These are phyloP conservation scores for Sciaenops ocellatus DNA, from an alignment of 2,797 vertebrate genomes.

Conservation along the genomic window DNA sequence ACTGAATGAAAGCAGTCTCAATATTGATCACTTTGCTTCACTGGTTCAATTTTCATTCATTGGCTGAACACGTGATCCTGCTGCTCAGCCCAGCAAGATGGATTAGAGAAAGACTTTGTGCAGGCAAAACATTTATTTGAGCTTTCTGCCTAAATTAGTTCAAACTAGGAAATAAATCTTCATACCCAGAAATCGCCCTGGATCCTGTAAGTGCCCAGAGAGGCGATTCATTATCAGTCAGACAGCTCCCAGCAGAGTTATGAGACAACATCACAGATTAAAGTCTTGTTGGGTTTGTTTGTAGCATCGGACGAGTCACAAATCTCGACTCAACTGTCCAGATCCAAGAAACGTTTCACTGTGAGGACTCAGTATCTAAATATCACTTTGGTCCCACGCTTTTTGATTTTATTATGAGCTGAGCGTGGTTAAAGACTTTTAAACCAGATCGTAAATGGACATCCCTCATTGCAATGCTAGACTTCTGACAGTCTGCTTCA, in stretches of 20 bases:
- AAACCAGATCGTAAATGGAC: constrained; percentile 15
- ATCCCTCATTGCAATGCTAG: neutral
- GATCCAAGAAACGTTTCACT: constrained; percentile 20
- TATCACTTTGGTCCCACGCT: accelerated
- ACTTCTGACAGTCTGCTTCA: constrained; percentile 21
- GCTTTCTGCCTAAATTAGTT: constrained; percentile 39
- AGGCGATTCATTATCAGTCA: constrained; percentile 57
- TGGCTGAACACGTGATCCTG: constrained; percentile 9
- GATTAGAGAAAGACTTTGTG: neutral
- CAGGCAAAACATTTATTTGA: constrained; percentile 24
- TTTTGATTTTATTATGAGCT: constrained; percentile 25
- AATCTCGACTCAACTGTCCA: constrained; percentile 41
- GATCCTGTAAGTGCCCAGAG: constrained; percentile 38
- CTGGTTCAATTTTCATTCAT: constrained; percentile 10
- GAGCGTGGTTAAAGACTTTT: neutral
- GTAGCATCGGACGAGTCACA: constrained; percentile 38
- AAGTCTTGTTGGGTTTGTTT: constrained; percentile 60
- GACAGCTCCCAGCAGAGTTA: constrained; percentile 57
- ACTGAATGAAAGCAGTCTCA: constrained; percentile 1
- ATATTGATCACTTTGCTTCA: constrained; percentile 2
- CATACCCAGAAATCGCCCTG: constrained; percentile 41
- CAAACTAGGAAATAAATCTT: constrained; percentile 44
- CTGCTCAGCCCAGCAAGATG: constrained; percentile 9
- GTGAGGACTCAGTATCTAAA: neutral
- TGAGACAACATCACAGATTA: constrained; percentile 56